Conservation (phyloP, 2,113 vertebrate species). For the Mionectes macconnelli region DNA sequence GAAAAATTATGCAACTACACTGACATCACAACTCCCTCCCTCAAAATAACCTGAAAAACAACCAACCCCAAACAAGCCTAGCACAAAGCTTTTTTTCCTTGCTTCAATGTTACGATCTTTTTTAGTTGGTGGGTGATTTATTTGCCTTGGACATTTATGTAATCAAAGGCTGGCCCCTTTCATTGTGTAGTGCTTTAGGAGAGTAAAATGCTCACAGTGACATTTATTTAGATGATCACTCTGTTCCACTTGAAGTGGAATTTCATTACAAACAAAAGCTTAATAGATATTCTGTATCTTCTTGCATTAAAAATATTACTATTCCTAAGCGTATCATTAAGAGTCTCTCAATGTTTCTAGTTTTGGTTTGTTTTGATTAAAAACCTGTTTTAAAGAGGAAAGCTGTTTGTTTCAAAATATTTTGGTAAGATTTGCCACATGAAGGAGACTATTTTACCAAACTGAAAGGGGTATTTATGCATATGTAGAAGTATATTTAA, state of each 20-base stretch:
- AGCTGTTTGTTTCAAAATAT: background rate
- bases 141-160: slow-evolving; percentile 4
- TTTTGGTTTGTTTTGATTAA: background rate
- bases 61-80: background rate
- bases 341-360: background rate
- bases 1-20: slow-evolving; percentile 40
- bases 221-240: background rate
- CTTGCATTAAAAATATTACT: background rate
- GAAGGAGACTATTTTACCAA: background rate
- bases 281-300: background rate
- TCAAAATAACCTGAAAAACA: background rate
- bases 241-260: background rate
- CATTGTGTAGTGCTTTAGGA: background rate
- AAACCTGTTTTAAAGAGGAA: background rate
- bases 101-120: background rate
- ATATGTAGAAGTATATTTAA: background rate
- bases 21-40: background rate
- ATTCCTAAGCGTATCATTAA: background rate
- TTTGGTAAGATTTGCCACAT: background rate
- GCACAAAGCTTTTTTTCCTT: background rate
- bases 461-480: background rate
- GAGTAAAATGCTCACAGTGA: background rate
- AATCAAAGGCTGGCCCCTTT: background rate
- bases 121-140: background rate
- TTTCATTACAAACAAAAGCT: background rate